Percentiles rank a stretch among this genome's conserved stretches.
These are phyloP conservation scores for Lysiphlebus fabarum DNA, from an alignment of 1,140 invertebrate genomes.

Conservation along the genomic window DNA sequence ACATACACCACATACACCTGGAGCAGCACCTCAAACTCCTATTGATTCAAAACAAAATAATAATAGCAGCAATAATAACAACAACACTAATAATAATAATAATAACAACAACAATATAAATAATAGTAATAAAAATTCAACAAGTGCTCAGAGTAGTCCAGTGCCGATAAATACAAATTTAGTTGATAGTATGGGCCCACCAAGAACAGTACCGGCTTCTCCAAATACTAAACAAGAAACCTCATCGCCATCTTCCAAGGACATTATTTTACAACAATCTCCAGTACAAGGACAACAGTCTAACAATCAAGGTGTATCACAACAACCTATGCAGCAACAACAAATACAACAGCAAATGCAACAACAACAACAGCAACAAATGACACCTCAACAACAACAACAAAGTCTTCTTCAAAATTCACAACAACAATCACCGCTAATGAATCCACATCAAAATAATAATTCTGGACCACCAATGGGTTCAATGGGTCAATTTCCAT, in stretches of 20 bases:
- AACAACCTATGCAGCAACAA: slow-evolving; percentile 30
- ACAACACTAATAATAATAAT: slow-evolving; percentile 20
- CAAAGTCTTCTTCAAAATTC: slow-evolving; percentile 16
- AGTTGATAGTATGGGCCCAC: slow-evolving; percentile 50
- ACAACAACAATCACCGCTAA: slow-evolving; percentile 28
- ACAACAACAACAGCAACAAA: slow-evolving; percentile 30
- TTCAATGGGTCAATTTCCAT: slow-evolving; percentile 38
- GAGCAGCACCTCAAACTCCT: slow-evolving; percentile 48
- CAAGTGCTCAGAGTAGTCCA: slow-evolving; percentile 52
- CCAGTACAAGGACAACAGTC: slow-evolving; percentile 39
- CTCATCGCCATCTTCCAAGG: slow-evolving; percentile 46
- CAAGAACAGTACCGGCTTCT: slow-evolving; percentile 49
- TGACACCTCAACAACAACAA: slow-evolving; percentile 15
- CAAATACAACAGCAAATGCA: slow-evolving; percentile 33
- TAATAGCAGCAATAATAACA: slow-evolving; percentile 27
- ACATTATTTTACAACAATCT: slow-evolving; percentile 38
- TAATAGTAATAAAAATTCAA: slow-evolving; percentile 39
- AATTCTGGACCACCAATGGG: slow-evolving; percentile 35
- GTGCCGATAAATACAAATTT: slow-evolving; percentile 45
- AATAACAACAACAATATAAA: slow-evolving; percentile 7
- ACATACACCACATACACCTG: slow-evolving; percentile 50
- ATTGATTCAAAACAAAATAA: slow-evolving; percentile 31
- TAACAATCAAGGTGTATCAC: slow-evolving; percentile 32
- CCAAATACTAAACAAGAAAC: slow-evolving; percentile 51
- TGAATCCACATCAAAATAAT: slow-evolving; percentile 33